Percentiles rank a stretch among this genome's conserved stretches.
phyloP scores from a whole-genome alignment of 64 coral and sea anemone genomes.

The Stylophora pistillata region DNA sequence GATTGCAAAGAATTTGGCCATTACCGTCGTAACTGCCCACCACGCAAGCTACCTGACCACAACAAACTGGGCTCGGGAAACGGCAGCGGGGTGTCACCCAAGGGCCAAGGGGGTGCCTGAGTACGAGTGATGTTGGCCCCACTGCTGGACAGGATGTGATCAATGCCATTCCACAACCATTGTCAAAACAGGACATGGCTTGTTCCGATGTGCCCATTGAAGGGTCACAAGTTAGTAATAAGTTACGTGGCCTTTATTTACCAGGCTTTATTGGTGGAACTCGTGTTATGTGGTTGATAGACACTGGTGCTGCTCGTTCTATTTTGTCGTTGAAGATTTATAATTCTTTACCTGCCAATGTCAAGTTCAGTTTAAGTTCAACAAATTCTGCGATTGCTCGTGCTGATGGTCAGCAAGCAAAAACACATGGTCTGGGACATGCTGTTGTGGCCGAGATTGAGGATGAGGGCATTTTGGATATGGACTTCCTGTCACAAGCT shows the following conservation, averaged over 20 bases:
- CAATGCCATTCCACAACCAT: neutral
- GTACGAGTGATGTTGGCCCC: neutral
- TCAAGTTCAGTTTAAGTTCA: conserved; percentile 9
- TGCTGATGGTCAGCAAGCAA: conserved; percentile 19
- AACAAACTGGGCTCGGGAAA: too few relatives aligned
- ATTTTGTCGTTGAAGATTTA: too few relatives aligned
- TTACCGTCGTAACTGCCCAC: conserved; percentile 27
- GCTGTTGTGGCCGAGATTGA: conserved; percentile 9
- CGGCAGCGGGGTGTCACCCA: conserved; percentile 6
- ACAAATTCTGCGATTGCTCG: conserved; percentile 6
- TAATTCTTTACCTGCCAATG: too few relatives aligned
- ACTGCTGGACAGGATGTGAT: neutral
- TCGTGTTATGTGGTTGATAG: conserved; percentile 21
- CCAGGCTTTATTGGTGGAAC: conserved; percentile 30
- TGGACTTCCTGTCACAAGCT: conserved; percentile 34
- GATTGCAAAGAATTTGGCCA: conserved; percentile 33
- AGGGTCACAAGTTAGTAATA: neutral
- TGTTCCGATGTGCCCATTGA: conserved; percentile 1
- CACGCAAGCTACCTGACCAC: neutral
- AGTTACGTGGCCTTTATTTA: conserved; percentile 36
- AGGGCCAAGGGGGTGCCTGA: conserved; percentile 1
- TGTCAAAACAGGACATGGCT: too few relatives aligned
- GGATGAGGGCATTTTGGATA: conserved; percentile 10
- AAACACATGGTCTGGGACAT: conserved; percentile 6
- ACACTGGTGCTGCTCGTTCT: too few relatives aligned